Base-by-base conservation (phyloP, 2,797 vertebrate genomes). In the Gymnodraco acuticeps region DNA sequence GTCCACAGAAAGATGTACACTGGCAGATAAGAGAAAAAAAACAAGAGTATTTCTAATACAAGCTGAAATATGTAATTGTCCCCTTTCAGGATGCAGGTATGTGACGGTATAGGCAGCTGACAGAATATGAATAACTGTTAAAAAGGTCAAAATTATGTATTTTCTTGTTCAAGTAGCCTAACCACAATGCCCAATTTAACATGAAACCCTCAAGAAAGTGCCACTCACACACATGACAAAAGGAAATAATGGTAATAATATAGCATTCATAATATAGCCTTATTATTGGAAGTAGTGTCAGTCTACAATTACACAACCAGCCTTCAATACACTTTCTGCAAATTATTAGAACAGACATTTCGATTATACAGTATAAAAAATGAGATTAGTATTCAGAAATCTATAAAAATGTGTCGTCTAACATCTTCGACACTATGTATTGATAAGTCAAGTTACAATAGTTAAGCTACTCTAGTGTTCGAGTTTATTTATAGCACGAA, bases 121-220 rank as follows among this genome's bases (percentile, higher is more conserved):
- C n/a, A 20, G 10, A 31, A 63, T 15, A 46, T 58, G n/a, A 23
- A 50, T 41, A 13, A 31, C 23, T 70, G 56, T 16, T 42, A 46
- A 56, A 63, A 68, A 69, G 61, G 60, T 70, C 61, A 48, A 41
- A 61, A 46, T 59, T 1, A 59, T 67, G 56, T 53, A 38, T 62
- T 69, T 78, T 53, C 52, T 41, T 53, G 17, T 41, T 65, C 13
- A 70, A 61, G 33, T 10, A 45, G n/a, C 10, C 27, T 6, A 14
- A 77, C 10, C 38, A 59, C 67, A 80, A 41, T 61, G 19, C 4
- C 43, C 58, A 62, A 64, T 73, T 75, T 58, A 47, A 66, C 13
- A 38, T 47, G 17, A 62, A 61, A 23, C 48, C 45, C 17, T 5
- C 17, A 11, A 33, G 45, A 50, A 48, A 59, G 51, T 19, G 47